Evolutionary conservation across 2,888 invertebrate species (phyloP), one percentile per base, ranked within the genome.

Genomic region (Ceriagrion tenellum): DNA sequence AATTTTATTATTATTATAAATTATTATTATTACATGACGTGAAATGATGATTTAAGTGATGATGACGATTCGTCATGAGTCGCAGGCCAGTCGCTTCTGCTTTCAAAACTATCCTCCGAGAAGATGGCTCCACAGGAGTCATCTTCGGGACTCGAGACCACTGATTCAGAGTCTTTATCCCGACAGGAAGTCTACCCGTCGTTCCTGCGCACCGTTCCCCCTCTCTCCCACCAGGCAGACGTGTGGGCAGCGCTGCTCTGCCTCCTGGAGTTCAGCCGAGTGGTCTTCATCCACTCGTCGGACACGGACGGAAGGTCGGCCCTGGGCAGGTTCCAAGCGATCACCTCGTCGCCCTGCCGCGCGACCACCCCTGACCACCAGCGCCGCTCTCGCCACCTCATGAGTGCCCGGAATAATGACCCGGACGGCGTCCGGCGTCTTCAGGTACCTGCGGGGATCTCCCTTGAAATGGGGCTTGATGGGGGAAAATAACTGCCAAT

Each of bases 201-300:
- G 1, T 99, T 99, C 97, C 97, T 99, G 96, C 98, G 99, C 95
- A 99, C 99, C 0, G 99, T 99, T 12, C 99, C 99, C 6, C 99
- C 99, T 0, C 99, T 99, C 97, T 99, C 99, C 30, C 99, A 99
- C 97, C 99, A 99, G 97, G 99, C 99, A 0, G 99, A 99, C 96
- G 99, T 99, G 13, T 99, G 99, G 99, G 98, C 99, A 8, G 99
- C 99, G 97, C 98, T 99, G 96, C 97, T 99, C 95, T 98, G 98
- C 96, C 98, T 99, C 97, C 99, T 99, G 96, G 98, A 98, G 96
- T 99, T 99, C 96, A 98, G 69, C 95, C 97, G 97, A 98, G 97
- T 99, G 90, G 99, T 99, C 96, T 98, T 99, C 96, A 99, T 99
- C 96, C 99, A 99, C 97, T 99, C 99, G 96, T 99, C 99, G 63